Base-by-base conservation (phyloP, 1,140 invertebrate genomes). In the Apolygus lucorum region DNA sequence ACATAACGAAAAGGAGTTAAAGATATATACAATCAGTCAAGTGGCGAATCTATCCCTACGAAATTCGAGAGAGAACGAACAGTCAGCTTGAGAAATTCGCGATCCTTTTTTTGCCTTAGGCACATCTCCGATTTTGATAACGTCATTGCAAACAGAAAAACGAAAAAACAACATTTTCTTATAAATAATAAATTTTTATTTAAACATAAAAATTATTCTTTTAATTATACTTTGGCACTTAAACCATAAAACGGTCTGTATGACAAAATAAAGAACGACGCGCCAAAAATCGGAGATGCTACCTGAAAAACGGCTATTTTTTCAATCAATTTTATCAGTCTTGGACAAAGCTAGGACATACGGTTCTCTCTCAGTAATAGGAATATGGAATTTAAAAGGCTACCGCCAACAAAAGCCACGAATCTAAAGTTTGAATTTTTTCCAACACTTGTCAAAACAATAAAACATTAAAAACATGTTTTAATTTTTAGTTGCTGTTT, bases 1-100 rank as follows among this genome's bases (percentile, higher is more conserved):
- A 70, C 69, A 70, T 42, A 67, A 70, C 69, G 64, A 70, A 70
- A 27, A 66, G n/a, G 64, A 66, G 29, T 66, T 66, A 27, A 64
- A 66, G 28, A 65, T 72, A 72, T 69, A 68, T 72, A 72, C 67
- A 72, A 28, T 72, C 71, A 72, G 71, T 72, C 71, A 59, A 68
- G 68, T 70, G 64, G 69, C 65, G 27, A 66, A 70, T 59, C 62
- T 22, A 29, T 68, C 49, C 42, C 69, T 28, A 63, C 4, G 54
- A 59, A 59, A 59, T 59, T 59, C 22, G 54, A 59, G 11, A 59
- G 22, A 8, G 34, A 42, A 42, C 34, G 4, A n/a, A n/a, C n/a
- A n/a, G n/a, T n/a, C n/a, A n/a, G n/a, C n/a, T n/a, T n/a, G n/a
- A n/a, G n/a, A n/a, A n/a, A 49, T 17, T 49, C 34, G 17, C 17